phyloP scores from a whole-genome alignment of 1,140 invertebrate genomes.

The Saxidomus purpurata region DNA sequence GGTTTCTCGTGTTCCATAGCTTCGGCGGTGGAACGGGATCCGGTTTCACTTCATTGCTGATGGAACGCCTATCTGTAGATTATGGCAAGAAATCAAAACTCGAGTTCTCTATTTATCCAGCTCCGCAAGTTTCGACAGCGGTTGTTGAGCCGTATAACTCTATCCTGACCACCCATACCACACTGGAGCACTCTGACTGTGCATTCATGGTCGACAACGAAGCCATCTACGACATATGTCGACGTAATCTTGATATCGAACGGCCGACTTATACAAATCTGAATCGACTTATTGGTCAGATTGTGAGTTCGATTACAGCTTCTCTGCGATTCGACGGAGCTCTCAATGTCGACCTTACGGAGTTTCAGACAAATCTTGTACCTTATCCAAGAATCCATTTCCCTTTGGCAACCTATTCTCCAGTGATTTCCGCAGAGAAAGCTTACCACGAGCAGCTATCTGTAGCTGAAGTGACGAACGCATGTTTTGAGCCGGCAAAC shows the following conservation, averaged over 20 bases:
- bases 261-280: slow-evolving; percentile 75
- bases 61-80: slow-evolving; percentile 93
- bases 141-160: slow-evolving; percentile 87
- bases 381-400: slow-evolving; percentile 77
- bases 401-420: slow-evolving; percentile 75
- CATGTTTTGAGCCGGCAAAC: no score
- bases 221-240: no score
- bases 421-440: no score
- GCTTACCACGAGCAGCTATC: slow-evolving; percentile 82
- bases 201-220: no score
- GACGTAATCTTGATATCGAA: no score
- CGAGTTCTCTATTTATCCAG: slow-evolving; percentile 86
- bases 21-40: slow-evolving; percentile 94
- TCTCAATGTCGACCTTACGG: slow-evolving; percentile 88
- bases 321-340: slow-evolving; percentile 92
- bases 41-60: slow-evolving; percentile 94
- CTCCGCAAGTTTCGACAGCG: slow-evolving; percentile 89
- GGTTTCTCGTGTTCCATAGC: no score
- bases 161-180: slow-evolving; percentile 79
- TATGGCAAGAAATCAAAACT: slow-evolving; percentile 85
- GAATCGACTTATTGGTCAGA: slow-evolving; percentile 9
- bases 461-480: slow-evolving; percentile 90
- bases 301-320: slow-evolving; percentile 79
- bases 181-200: slow-evolving; percentile 83
- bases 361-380: slow-evolving; percentile 90